Base-by-base conservation (phyloP, 2,888 invertebrate species). In the Thymelicus sylvestris region DNA sequence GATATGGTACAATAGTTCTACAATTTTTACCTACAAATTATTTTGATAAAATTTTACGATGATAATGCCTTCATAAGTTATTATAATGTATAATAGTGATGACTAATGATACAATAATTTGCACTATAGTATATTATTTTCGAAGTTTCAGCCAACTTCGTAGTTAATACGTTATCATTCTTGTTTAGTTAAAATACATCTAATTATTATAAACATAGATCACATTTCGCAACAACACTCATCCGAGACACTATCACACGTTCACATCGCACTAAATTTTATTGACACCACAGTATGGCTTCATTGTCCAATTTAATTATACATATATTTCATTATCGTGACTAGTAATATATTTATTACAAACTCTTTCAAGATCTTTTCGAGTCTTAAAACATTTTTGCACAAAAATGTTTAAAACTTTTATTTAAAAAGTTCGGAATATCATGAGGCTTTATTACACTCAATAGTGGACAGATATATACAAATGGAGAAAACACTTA, bases 141-240 rank as follows among this genome's bases (percentile, higher is more conserved):
- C 63, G 47, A 74, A 75, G 52, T 72, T 52, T 48, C 55, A 52
- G 55, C 19, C 57, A 59, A 50, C 39, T 63, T 41, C 66, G 10
- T 50, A 66, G 62, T 71, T 66, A 59, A 59, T 48, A 60, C n/a
- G 50, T 65, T 62, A 65, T 71, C 76, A 77, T 74, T 73, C 67
- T 59, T 74, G 75, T 72, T 77, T 74, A 78, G 77, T 75, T 73
- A 74, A 75, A 75, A 74, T 80, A 79, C 72, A 79, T 73, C 77
- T 86, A 81, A 80, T 81, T 81, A 82, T 77, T 81, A 85, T 81
- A 85, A 86, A 81, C 81, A 86, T 86, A 91, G 80, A 91, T 91
- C 90, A 90, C 91, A 91, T 84, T 88, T 88, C 80, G 83, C 84
- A 84, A 81, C 78, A 83, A 83, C 80, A 82, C 80, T 72, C 85